Percentiles rank a stretch among this genome's conserved stretches.
phyloP scores from a whole-genome alignment of 2,797 vertebrate species.

The Anniella stebbinsi region DNA sequence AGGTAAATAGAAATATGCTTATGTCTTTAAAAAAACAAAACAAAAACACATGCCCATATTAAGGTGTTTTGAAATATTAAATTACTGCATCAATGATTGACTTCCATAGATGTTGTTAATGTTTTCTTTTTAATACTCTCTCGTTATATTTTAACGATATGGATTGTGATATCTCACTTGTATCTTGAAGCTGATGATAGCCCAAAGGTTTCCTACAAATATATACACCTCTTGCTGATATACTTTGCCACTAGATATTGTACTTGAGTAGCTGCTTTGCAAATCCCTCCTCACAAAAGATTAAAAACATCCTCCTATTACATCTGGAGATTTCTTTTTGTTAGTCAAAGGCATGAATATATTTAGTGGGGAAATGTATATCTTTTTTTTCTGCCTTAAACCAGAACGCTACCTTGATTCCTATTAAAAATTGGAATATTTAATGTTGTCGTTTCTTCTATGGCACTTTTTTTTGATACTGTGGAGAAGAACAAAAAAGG shows the following conservation, averaged over 20 bases:
- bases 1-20: constrained; percentile 71
- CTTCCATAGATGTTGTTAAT: constrained; percentile 79
- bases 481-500: constrained; percentile 83
- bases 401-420: constrained; percentile 84
- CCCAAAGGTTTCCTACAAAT: constrained; percentile 85
- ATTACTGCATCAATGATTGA: constrained; percentile 81
- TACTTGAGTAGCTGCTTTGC: constrained; percentile 83
- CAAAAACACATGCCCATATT: constrained; percentile 59
- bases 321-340: constrained; percentile 86
- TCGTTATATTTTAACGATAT: constrained; percentile 85
- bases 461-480: constrained; percentile 82
- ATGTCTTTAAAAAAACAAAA: constrained; percentile 57
- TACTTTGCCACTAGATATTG: constrained; percentile 85
- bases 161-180: constrained; percentile 81
- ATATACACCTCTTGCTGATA: constrained; percentile 83
- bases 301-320: constrained; percentile 87
- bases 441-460: constrained; percentile 84
- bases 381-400: constrained; percentile 84
- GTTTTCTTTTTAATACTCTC: constrained; percentile 81
- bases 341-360: constrained; percentile 89
- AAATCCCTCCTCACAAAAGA: constrained; percentile 87
- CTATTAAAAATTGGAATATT: constrained; percentile 84
- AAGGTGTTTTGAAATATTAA: constrained; percentile 77
- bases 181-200: constrained; percentile 81
- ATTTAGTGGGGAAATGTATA: constrained; percentile 83